phyloP scores from a whole-genome alignment of 2,888 invertebrate species.

The Hololepta plana region DNA sequence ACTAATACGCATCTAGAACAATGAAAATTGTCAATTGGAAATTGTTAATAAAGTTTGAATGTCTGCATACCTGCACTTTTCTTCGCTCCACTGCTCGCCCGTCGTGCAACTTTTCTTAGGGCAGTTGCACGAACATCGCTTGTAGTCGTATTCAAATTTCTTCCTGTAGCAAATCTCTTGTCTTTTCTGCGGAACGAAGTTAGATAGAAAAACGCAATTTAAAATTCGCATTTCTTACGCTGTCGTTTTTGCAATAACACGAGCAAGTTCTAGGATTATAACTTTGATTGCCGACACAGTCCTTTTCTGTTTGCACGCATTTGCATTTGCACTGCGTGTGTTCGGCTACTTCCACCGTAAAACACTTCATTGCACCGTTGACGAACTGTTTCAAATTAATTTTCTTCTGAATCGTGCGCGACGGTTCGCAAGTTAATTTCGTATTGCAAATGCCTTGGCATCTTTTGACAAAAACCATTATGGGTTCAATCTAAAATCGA shows the following conservation, averaged over 20 bases:
- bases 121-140: slow-evolving; percentile 7
- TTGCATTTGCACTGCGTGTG: slow-evolving; percentile 7
- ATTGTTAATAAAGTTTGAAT: slow-evolving; percentile 4
- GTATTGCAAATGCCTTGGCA: slow-evolving; percentile 7
- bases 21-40: slow-evolving; percentile 3
- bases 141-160: too few species aligned
- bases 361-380: slow-evolving; percentile 5
- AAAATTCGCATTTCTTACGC: too few species aligned
- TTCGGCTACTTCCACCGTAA: slow-evolving; percentile 5
- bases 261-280: too few species aligned
- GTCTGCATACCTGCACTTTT: slow-evolving; percentile 17
- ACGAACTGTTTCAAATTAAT: slow-evolving; percentile 5
- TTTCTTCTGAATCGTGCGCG: not conserved
- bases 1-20: too few species aligned
- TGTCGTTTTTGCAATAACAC: too few species aligned
- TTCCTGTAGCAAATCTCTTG: too few species aligned
- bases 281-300: too few species aligned
- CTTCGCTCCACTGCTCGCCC: slow-evolving; percentile 18
- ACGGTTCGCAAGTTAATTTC: slow-evolving; percentile 6
- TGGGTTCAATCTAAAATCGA: too few species aligned
- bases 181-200: too few species aligned
- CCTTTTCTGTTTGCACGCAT: too few species aligned
- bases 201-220: too few species aligned
- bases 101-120: slow-evolving; percentile 16
- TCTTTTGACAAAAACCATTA: slow-evolving; percentile 7